Base-by-base conservation (phyloP, 2,888 invertebrate genomes). In the Salticus scenicus region DNA sequence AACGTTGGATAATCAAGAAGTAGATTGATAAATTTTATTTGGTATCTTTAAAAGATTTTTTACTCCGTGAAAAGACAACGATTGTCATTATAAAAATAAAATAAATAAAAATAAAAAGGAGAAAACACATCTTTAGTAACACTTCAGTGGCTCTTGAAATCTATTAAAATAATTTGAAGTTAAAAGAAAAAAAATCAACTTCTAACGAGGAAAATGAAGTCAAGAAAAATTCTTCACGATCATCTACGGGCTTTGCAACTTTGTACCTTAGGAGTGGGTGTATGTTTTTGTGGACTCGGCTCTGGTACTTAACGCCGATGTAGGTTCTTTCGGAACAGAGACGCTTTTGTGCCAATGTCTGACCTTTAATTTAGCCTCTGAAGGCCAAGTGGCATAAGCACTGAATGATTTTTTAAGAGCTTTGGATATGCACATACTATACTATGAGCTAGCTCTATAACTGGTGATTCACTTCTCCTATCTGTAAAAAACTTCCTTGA, bases 351-450 rank as follows among this genome's bases (percentile, higher is more conserved):
- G 72, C 47, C 27, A 27, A 57, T 20, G 27, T 33, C 41, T 81
- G 81, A 74, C 81, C 81, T 81, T 75, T 79, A 31, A 42, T 72
- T 79, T 79, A 71, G 71, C 64, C 71, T 66, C 71, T 74, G 83
- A 83, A 83, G 83, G 83, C 77, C 83, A 77, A 83, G 77, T 33
- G 33, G 37, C 75, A 75, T 75, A 75, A 82, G 75, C 63, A 82
- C 75, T 82, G 75, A 83, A 77, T 77, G 77, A 73, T 83, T 83
- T 64, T 51, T 67, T 76, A 67, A 76, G 73, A 76, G 73, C 37
- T 20, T 24, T 42, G 63, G 63, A 42, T 69, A 74, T 57, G 31
- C 63, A 51, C 81, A 63, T 24, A 17, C 17, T 20, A 42, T 67
- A 81, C 57, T n/a, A n/a, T n/a, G n/a, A n/a, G n/a, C n/a, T n/a